Base-by-base conservation (phyloP, 2,113 vertebrate species). In the Microtus montanus region DNA sequence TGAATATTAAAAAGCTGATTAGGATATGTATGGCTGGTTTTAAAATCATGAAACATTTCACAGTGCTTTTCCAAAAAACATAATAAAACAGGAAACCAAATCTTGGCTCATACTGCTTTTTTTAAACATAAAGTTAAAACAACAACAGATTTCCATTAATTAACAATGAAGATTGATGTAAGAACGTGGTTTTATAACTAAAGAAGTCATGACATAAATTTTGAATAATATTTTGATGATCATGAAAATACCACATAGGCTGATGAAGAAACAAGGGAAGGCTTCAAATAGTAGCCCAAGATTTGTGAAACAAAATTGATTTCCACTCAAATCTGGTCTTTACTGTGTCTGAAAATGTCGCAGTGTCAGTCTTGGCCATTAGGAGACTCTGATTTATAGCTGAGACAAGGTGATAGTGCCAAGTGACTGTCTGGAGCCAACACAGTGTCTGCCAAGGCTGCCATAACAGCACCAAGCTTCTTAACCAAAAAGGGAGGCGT, bases 341-440 rank as follows among this genome's bases (percentile, higher is more conserved):
- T 98, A 98, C 96, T 98, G 95, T 98, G 98, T 98, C 98, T 98
- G 98, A 98, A 99, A 98, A 98, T 98, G 98, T 98, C 98, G 98
- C 95, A 87, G 96, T 98, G 98, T 98, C 98, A 98, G 98, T 95
- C 94, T 94, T 96, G 96, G 97, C 97, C 96, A 97, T 98, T 98
- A 98, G n/a, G 47, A 97, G 97, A 47, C 84, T 86, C 93, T 98
- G 98, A 98, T 98, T 98, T 98, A 98, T 98, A 96, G 97, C 71
- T 98, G 97, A 98, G 97, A 98, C 97, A 98, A 98, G 98, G 95
- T 4, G 63, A 98, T 98, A 98, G 98, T 98, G 98, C 98, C 98
- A 99, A 98, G 98, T 99, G 98, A 98, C 98, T 98, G 99, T 99
- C 99, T 99, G 98, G 98, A 98, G 97, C 97, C 98, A 97, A 98